Evolutionary conservation across 2,113 vertebrate species (phyloP).

Genomic region (Saccopteryx bilineata): DNA sequence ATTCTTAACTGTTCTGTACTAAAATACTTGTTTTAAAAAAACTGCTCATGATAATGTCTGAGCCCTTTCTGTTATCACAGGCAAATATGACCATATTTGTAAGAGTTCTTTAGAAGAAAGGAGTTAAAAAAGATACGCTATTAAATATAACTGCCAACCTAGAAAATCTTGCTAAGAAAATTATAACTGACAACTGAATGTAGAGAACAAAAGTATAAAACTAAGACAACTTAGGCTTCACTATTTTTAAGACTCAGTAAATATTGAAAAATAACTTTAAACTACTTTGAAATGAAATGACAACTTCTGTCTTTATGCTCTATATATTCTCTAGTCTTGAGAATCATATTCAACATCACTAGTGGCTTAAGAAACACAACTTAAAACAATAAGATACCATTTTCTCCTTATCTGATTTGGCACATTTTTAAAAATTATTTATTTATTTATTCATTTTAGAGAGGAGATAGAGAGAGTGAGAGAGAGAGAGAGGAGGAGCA

Average conservation of each 20-base stretch:
- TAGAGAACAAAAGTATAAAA: slow-evolving; percentile 21
- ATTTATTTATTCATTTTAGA: background rate
- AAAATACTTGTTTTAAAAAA: slow-evolving; percentile 24
- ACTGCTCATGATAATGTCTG: slow-evolving; percentile 11
- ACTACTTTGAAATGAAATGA: slow-evolving; percentile 53
- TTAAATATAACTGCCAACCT: slow-evolving; percentile 29
- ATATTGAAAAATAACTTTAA: slow-evolving; percentile 55
- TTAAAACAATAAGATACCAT: background rate
- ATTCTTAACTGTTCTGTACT: slow-evolving; percentile 60
- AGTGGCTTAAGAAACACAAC: background rate
- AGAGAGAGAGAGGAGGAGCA: background rate
- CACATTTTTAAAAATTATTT: background rate
- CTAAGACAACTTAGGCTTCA: slow-evolving; percentile 13
- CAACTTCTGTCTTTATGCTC: background rate
- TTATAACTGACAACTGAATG: slow-evolving; percentile 30
- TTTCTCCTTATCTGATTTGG: slow-evolving; percentile 21
- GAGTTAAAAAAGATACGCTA: background rate
- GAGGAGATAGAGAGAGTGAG: background rate
- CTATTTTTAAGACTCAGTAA: slow-evolving; percentile 57
- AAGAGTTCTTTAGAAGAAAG: slow-evolving; percentile 33
- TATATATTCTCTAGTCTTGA: background rate
- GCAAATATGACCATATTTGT: slow-evolving; percentile 53
- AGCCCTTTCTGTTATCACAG: slow-evolving; percentile 26
- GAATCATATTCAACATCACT: slow-evolving; percentile 46
- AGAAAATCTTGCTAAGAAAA: slow-evolving; percentile 60